A percentile compares a stretch with the other conserved stretches of the same genome.
Evolutionary conservation across 2,888 invertebrate genomes (phyloP).

Genomic region (Exephanes ischioxanthus): DNA sequence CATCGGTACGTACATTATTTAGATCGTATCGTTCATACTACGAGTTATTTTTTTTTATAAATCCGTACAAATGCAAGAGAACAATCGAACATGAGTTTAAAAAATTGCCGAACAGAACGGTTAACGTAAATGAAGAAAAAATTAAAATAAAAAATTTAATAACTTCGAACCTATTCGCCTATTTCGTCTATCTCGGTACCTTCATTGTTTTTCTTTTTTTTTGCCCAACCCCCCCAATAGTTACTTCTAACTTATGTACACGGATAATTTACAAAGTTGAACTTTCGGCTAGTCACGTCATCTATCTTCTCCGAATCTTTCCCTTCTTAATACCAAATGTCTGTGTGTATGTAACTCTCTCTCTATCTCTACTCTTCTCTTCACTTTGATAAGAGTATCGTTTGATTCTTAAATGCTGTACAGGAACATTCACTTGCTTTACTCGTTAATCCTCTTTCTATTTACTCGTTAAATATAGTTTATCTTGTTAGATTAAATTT

Average conservation of each 20-base stretch:
- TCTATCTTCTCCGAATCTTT: slow-evolving; percentile 63
- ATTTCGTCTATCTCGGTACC: slow-evolving; percentile 36
- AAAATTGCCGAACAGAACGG: slow-evolving; percentile 44
- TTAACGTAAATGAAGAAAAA: slow-evolving; percentile 1
- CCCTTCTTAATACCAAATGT: slow-evolving; percentile 69
- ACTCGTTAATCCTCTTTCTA: slow-evolving; percentile 71
- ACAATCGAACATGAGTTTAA: slow-evolving; percentile 65
- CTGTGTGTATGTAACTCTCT: slow-evolving; percentile 55
- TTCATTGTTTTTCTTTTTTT: slow-evolving; percentile 50
- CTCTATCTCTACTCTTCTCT: slow-evolving; percentile 29
- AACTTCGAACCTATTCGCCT: slow-evolving; percentile 27
- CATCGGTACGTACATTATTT: slow-evolving; percentile 46
- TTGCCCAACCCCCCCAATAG: slow-evolving; percentile 57
- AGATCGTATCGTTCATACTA: slow-evolving; percentile 40
- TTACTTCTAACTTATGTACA: slow-evolving; percentile 79
- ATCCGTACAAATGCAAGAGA: slow-evolving; percentile 65
- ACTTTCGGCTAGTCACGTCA: slow-evolving; percentile 74
- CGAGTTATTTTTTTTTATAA: slow-evolving; percentile 42
- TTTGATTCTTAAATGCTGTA: slow-evolving; percentile 84
- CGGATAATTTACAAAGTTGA: slow-evolving; percentile 80
- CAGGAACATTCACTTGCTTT: slow-evolving; percentile 84
- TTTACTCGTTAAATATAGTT: slow-evolving; percentile 74
- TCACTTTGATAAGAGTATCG: slow-evolving; percentile 78
- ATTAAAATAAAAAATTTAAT: not conserved
- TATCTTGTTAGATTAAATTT: slow-evolving; percentile 76